A percentile compares a stretch with the other conserved stretches of the same genome.
These are phyloP conservation scores for Papilio demoleus DNA, from an alignment of 2,888 invertebrate genomes.

Conservation along the genomic window DNA sequence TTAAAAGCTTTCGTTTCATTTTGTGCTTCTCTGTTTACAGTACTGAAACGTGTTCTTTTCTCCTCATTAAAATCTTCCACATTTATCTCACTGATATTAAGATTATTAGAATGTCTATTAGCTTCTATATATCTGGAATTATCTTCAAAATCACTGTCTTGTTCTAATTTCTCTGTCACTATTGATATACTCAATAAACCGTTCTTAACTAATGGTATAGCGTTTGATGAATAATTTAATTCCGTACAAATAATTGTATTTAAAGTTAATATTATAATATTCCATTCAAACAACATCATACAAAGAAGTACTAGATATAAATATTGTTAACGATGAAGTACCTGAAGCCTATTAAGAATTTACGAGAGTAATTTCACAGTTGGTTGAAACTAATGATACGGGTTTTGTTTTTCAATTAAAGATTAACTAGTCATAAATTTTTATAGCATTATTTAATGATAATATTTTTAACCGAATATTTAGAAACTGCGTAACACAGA, in stretches of 20 bases:
- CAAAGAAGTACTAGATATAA: too few species aligned
- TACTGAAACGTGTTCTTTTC: slow-evolving; percentile 20
- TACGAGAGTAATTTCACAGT: slow-evolving; percentile 9
- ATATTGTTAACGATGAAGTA: background rate
- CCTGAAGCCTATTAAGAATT: background rate
- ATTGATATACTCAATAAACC: background rate
- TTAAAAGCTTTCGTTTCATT: slow-evolving; percentile 31
- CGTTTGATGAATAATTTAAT: slow-evolving; percentile 5
- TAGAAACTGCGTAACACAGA: too few species aligned
- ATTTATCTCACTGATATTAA: background rate
- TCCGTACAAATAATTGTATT: background rate
- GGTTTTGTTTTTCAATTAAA: slow-evolving; percentile 5
- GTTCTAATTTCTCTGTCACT: background rate
- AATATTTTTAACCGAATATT: too few species aligned
- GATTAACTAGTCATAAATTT: too few species aligned
- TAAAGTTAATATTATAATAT: background rate
- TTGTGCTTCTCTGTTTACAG: background rate
- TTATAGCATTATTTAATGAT: too few species aligned
- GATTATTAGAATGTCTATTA: background rate
- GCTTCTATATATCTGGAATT: slow-evolving; percentile 1
- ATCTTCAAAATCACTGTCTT: slow-evolving; percentile 5
- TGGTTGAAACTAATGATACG: background rate
- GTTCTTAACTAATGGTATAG: background rate
- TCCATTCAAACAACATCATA: slow-evolving; percentile 12
- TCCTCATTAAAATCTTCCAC: background rate